phyloP scores from a whole-genome alignment of 2,113 vertebrate species.

The Campylomormyrus numenius region DNA sequence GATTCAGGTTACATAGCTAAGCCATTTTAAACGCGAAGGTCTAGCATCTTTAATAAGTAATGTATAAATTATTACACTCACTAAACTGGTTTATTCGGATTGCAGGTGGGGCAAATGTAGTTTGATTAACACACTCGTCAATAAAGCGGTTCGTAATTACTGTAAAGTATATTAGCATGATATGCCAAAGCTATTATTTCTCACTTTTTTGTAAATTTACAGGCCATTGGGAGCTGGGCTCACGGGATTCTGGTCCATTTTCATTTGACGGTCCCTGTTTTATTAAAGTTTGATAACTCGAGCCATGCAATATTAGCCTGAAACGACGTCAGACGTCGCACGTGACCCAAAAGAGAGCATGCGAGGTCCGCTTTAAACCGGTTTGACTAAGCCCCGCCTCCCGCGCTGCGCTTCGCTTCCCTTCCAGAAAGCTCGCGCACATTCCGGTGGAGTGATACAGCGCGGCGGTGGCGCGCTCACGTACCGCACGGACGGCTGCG shows the following conservation, averaged over 20 bases:
- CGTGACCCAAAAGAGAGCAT: neutral
- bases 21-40: neutral
- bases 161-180: neutral
- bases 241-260: neutral
- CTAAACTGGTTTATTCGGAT: neutral
- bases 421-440: conserved; percentile 9
- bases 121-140: neutral
- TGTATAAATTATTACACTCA: neutral
- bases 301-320: neutral
- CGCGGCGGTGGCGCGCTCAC: neutral
- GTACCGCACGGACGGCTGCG: neutral
- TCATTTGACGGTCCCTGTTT: neutral
- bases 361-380: neutral
- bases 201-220: neutral
- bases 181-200: neutral
- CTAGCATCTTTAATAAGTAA: neutral
- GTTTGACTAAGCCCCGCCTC: neutral
- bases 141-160: neutral
- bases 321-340: too few relatives aligned
- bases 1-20: conserved; percentile 2
- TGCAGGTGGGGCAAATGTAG: neutral
- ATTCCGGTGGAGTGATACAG: neutral
- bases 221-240: neutral
- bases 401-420: neutral
- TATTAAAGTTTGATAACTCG: neutral